Evolutionary conservation across 2,888 invertebrate genomes (phyloP).

Genomic region (Hyppa rectilinea): DNA sequence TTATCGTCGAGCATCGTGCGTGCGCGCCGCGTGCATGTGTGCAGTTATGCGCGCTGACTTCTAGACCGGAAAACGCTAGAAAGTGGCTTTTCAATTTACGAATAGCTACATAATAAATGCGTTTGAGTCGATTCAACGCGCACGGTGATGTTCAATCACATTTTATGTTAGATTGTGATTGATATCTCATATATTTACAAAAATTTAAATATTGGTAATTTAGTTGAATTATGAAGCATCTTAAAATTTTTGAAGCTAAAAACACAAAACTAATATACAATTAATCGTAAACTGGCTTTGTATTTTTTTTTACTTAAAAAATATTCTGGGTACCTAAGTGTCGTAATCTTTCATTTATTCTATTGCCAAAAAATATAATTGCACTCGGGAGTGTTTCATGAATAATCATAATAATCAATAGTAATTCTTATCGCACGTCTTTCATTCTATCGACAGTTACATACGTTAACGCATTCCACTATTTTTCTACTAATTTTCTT

Average conservation of each 20-base stretch:
- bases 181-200: constrained; percentile 25
- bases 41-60: constrained; percentile 85
- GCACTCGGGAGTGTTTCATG: constrained; percentile 2
- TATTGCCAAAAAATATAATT: background rate
- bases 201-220: background rate
- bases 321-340: too few relatives aligned
- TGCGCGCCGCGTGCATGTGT: constrained; percentile 71
- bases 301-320: too few relatives aligned
- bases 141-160: constrained; percentile 60
- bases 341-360: too few relatives aligned
- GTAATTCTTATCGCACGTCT: constrained; percentile 2
- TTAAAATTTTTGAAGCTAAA: background rate
- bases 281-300: background rate
- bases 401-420: constrained; percentile 38
- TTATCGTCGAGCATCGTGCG: constrained; percentile 58
- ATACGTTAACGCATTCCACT: constrained; percentile 28
- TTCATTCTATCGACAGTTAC: constrained; percentile 21
- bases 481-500: constrained; percentile 20
- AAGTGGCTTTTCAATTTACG: constrained; percentile 90
- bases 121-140: constrained; percentile 67
- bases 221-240: constrained; percentile 3
- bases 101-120: constrained; percentile 88
- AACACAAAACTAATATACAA: background rate
- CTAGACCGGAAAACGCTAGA: constrained; percentile 90
- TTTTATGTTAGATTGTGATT: constrained; percentile 42